These are phyloP conservation scores for Agrilus cyanescens DNA, from an alignment of 2,888 invertebrate genomes.

Conservation along the genomic window DNA sequence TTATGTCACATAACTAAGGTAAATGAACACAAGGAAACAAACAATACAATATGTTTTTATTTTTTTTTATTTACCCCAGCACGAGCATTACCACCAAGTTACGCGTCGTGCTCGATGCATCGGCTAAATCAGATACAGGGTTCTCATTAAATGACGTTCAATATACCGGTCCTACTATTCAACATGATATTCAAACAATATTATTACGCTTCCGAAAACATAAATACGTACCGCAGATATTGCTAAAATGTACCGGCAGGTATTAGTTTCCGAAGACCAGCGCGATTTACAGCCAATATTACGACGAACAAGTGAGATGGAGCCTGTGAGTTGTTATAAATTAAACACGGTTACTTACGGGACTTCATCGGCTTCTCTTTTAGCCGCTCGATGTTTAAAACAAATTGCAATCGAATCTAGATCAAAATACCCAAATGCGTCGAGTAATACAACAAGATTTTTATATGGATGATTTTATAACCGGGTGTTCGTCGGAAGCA, in stretches of 20 bases:
- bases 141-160: constrained; percentile 23
- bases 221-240: constrained; percentile 23
- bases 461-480: constrained; percentile 1
- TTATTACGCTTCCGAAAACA: constrained; percentile 18
- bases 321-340: neutral
- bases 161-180: constrained; percentile 21
- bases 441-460: neutral
- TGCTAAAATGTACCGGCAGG: constrained; percentile 26
- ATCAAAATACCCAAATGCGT: neutral
- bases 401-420: neutral
- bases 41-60: too few species aligned
- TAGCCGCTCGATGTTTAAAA: neutral
- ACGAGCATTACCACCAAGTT: constrained; percentile 17
- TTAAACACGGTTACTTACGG: constrained; percentile 1
- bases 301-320: constrained; percentile 10
- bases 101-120: constrained; percentile 23
- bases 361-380: neutral
- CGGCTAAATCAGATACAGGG: constrained; percentile 14
- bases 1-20: too few species aligned
- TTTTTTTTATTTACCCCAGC: too few species aligned
- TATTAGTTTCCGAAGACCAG: constrained; percentile 11
- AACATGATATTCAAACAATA: constrained; percentile 21
- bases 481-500: neutral
- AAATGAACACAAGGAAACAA: too few species aligned
- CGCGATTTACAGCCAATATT: neutral